phyloP scores from a whole-genome alignment of 2,797 vertebrate species.

The Xenops minutus region DNA sequence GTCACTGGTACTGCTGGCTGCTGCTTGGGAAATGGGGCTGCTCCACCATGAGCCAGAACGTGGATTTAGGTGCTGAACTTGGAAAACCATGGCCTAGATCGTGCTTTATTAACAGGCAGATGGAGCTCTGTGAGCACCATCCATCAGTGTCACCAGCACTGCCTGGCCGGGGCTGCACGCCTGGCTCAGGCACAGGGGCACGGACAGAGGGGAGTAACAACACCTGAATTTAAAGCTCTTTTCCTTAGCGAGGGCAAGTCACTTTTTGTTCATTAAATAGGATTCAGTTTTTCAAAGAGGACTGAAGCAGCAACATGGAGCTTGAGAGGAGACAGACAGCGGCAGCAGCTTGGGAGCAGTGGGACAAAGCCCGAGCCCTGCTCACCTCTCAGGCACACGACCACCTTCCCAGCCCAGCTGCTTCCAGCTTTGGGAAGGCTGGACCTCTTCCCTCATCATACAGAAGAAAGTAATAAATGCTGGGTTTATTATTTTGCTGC shows the following conservation, averaged over 20 bases:
- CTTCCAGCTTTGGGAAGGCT: rapidly evolving
- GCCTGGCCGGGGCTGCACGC: background rate
- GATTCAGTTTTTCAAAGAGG: background rate
- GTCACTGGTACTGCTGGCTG: rapidly evolving
- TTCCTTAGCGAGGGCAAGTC: background rate
- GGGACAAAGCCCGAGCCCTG: too few species aligned
- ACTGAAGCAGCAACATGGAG: background rate
- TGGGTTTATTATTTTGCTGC: background rate
- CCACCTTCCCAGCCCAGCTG: background rate
- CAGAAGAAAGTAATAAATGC: rapidly evolving
- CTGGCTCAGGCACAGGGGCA: background rate
- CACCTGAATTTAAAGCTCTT: background rate
- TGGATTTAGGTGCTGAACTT: background rate
- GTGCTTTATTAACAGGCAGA: background rate
- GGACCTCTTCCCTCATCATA: background rate
- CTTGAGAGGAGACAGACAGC: background rate
- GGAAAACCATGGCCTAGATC: background rate
- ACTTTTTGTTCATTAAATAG: background rate
- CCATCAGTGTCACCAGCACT: background rate
- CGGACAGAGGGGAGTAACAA: rapidly evolving
- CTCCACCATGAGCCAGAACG: background rate
- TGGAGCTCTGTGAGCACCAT: background rate
- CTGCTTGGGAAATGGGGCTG: background rate
- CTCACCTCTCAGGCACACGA: rapidly evolving
- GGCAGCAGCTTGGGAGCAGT: background rate